Evolutionary conservation across 2,797 vertebrate genomes (phyloP), one percentile per base, ranked within the genome.

Genomic region (Phalloptychus januarius): DNA sequence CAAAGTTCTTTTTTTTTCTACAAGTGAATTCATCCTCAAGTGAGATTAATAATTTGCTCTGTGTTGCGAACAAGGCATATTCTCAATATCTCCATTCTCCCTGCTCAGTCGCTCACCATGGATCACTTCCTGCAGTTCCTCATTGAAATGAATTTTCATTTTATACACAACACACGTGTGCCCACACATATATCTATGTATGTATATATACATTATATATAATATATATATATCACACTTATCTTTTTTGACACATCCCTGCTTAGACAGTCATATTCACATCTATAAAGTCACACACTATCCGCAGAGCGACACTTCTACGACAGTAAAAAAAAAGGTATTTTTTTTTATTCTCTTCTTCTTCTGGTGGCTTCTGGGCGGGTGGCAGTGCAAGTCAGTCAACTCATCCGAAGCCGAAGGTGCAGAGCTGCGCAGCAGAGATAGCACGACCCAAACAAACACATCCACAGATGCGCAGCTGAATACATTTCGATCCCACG

Each of bases 391-490:
- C 77, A 79, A 77, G 85, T 82, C 78, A 85, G 81, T 86, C 87
- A 86, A 80, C 46, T 89, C 84, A 79, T 79, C 77, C 36, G 4
- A 61, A 72, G 80, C 85, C 70, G 54, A 84, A 81, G 78, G 85
- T 89, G 82, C 65, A 87, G 75, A 81, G 85, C 91, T 93, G 91
- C 86, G 74, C 76, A 72, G 78, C 76, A 36, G 76, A 91, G 90
- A 93, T 92, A 92, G 84, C 44, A 25, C 18, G n/a, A 28, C 61
- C 48, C 40, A 63, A 74, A 46, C 58, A 71, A 61, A 72, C 63
- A 70, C 67, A 50, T 38, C 50, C 48, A 46, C 56, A 72, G 7
- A 31, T n/a, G 36, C 25, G 45, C 16, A 25, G 12, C 44, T 63
- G 33, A 74, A 79, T 72, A 54, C 58, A 79, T 73, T 72, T 23